Evolutionary conservation across 2,113 vertebrate species (phyloP), one percentile per base, ranked within the genome.

Genomic region (Microcebus tavaratra): DNA sequence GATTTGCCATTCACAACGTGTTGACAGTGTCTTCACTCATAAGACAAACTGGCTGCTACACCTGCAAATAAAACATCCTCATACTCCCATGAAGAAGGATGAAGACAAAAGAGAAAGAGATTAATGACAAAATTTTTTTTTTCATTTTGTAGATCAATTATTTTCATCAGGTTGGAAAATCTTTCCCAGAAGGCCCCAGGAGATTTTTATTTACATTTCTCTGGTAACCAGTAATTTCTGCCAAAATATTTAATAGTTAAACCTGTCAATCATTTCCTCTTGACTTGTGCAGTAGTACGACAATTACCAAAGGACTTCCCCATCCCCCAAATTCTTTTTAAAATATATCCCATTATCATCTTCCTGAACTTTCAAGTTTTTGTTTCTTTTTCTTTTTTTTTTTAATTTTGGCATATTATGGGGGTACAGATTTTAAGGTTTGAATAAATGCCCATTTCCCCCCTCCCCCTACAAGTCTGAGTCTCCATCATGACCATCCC

Each of bases 211-310:
- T 90, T 88, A 65, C 59, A 89, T 93, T 59, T 96, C 79, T 36
- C 72, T 88, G 45, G 72, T 70, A 88, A 88, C 68, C 55, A 80
- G 48, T 23, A 29, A 7, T 17, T 25, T 90, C 63, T 96, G 75
- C 86, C 92, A 75, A 84, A 84, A 92, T 68, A 91, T 76, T 87
- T 63, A 93, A 59, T 68, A 91, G 81, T 87, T 70, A 93, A 59
- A 79, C 29, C 80, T 84, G 79, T 86, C 70, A 82, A 42, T 67
- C 72, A 57, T 76, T 50, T 88, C 68, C 85, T 82, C 53, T 65
- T 29, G 48, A 70, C 75, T 48, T 20, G 6, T 75, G 34, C 70
- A 68, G 63, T 36, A 29, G 23, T 11, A 21, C 23, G 29, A 3
- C 21, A 14, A 11, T 95, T 59, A 89, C 45, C 61, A 85, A 87